Conservation (phyloP, 2,797 vertebrate genomes). For the Enteromius argenteus region DNA sequence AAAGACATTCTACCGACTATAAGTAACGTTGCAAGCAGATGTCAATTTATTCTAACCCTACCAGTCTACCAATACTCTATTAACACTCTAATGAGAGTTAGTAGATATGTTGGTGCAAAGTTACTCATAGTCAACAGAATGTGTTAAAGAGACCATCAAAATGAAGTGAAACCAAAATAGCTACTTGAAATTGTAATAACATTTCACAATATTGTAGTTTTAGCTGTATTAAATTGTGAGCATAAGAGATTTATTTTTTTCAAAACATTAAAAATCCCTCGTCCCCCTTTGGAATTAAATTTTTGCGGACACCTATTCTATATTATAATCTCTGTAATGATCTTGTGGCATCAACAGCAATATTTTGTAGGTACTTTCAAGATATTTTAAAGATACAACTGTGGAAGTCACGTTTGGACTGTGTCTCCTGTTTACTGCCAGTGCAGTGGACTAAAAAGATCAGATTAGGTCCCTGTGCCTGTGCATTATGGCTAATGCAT, state of each 20-base stretch:
- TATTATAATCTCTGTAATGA: neutral
- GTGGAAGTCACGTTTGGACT: neutral
- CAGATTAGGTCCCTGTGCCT: neutral
- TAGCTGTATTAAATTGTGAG: neutral
- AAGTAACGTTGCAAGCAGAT: too few relatives aligned
- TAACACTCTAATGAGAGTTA: too few relatives aligned
- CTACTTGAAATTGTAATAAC: neutral
- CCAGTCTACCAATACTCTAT: too few relatives aligned
- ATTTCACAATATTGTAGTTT: neutral
- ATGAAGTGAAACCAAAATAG: too few relatives aligned
- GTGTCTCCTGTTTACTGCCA: neutral
- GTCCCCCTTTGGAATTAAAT: neutral
- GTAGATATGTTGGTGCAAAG: too few relatives aligned
- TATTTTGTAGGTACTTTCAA: neutral
- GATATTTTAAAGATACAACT: conserved; percentile 1
- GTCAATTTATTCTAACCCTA: too few relatives aligned
- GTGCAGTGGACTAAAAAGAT: neutral
- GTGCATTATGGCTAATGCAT: conserved; percentile 14
- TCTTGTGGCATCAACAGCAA: neutral
- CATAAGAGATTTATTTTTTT: neutral
- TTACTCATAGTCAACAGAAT: too few relatives aligned
- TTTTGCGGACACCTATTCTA: neutral
- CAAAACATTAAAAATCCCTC: neutral
- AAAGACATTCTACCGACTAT: too few relatives aligned
- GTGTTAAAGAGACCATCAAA: too few relatives aligned